phyloP scores from a whole-genome alignment of 2,797 vertebrate species.

The Sitta carolinensis region DNA sequence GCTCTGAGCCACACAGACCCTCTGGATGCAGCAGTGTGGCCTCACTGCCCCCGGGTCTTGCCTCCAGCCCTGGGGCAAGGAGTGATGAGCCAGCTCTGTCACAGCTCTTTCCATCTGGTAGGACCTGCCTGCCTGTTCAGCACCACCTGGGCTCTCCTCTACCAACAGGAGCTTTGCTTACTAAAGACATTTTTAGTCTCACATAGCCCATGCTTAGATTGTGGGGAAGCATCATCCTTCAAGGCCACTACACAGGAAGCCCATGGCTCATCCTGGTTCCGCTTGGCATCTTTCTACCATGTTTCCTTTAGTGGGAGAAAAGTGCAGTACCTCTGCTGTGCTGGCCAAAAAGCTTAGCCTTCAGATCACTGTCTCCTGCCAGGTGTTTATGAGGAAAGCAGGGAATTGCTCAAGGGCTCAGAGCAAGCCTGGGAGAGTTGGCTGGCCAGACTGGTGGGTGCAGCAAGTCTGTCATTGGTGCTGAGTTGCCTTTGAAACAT shows the following conservation, averaged over 20 bases:
- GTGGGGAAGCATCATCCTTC: background rate
- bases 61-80: background rate
- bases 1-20: background rate
- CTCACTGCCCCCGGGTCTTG: fast-evolving
- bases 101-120: background rate
- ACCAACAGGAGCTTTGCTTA: background rate
- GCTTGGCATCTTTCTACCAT: fast-evolving
- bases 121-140: background rate
- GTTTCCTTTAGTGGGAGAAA: background rate
- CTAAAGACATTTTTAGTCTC: background rate
- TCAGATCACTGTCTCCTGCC: background rate
- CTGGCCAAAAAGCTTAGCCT: background rate
- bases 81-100: background rate
- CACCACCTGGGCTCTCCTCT: fast-evolving
- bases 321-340: background rate
- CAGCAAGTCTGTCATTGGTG: background rate
- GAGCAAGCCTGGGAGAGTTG: background rate
- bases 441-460: background rate
- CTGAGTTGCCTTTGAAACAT: background rate
- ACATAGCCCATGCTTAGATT: background rate
- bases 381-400: background rate
- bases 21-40: background rate
- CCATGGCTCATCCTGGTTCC: background rate
- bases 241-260: background rate
- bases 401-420: background rate